Percentiles rank a stretch among this genome's conserved stretches.
phyloP scores from a whole-genome alignment of 2,888 invertebrate species.

The Philonicus albiceps region DNA sequence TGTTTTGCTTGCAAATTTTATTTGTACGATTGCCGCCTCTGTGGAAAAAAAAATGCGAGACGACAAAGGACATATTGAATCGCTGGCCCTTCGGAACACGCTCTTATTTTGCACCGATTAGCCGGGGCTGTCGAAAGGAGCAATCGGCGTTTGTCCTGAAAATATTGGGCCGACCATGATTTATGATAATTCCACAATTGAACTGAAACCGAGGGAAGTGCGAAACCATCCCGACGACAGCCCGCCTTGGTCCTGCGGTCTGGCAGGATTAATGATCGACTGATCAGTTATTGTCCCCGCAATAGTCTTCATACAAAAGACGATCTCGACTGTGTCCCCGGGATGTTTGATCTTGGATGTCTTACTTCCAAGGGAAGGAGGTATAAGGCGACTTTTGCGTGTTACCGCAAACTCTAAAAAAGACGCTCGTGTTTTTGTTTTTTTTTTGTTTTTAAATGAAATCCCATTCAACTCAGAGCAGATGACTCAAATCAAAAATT shows the following conservation, averaged over 20 bases:
- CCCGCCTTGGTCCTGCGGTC: constrained; percentile 22
- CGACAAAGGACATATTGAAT: background rate
- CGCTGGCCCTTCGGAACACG: background rate
- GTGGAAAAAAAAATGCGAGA: background rate
- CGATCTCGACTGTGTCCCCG: background rate
- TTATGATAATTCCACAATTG: constrained; percentile 36
- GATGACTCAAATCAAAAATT: constrained; percentile 34
- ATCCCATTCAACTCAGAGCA: background rate
- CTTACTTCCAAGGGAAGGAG: background rate
- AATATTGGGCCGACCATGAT: constrained; percentile 28
- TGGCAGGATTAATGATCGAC: constrained; percentile 34
- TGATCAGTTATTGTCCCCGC: constrained; percentile 37
- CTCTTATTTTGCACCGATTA: constrained; percentile 27
- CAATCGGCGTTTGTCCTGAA: constrained; percentile 26
- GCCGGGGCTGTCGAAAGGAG: constrained; percentile 33
- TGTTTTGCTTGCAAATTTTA: constrained; percentile 33
- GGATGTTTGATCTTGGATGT: background rate
- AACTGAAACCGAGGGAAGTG: constrained; percentile 8
- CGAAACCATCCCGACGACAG: constrained; percentile 27
- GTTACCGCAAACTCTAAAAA: background rate
- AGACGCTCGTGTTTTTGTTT: background rate
- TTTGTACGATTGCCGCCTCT: constrained; percentile 1
- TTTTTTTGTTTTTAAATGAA: background rate
- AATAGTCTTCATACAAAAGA: background rate
- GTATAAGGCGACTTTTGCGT: background rate